Evolutionary conservation across 2,888 invertebrate species (phyloP).

Genomic region (Erebia aethiops): DNA sequence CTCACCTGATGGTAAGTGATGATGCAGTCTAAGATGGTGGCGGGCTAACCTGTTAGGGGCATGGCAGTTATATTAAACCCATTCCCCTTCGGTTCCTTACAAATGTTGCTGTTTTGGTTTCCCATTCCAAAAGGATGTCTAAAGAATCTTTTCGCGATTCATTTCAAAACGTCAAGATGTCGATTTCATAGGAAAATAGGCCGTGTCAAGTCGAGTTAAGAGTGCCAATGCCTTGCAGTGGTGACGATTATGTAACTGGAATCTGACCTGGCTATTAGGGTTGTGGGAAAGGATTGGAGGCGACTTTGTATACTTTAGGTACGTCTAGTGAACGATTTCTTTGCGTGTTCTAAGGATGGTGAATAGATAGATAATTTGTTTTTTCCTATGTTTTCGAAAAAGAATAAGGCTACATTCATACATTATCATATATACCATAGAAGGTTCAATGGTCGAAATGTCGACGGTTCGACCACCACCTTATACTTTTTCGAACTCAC

Average conservation of each 20-base stretch:
- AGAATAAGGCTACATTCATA: too few relatives aligned
- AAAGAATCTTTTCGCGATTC: slow-evolving; percentile 40
- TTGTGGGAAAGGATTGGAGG: slow-evolving; percentile 42
- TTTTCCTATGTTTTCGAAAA: too few relatives aligned
- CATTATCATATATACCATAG: too few relatives aligned
- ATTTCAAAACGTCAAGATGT: slow-evolving; percentile 62
- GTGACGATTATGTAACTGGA: slow-evolving; percentile 67
- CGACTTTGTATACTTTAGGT: not conserved
- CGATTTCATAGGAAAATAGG: slow-evolving; percentile 73
- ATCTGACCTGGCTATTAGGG: slow-evolving; percentile 58
- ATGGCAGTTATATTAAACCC: too few relatives aligned
- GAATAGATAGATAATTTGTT: not conserved
- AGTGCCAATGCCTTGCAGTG: slow-evolving; percentile 68
- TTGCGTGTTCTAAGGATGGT: not conserved
- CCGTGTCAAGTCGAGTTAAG: slow-evolving; percentile 77
- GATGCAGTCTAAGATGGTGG: too few relatives aligned
- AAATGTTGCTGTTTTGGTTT: slow-evolving; percentile 17
- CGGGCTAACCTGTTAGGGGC: too few relatives aligned
- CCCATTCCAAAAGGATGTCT: slow-evolving; percentile 22
- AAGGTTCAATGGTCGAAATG: too few relatives aligned
- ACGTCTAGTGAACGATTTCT: not conserved
- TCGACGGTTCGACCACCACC: too few relatives aligned
- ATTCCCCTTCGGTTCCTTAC: not conserved
- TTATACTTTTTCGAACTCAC: too few relatives aligned
- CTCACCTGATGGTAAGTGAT: too few relatives aligned